These are phyloP conservation scores for Augochlorella aurata DNA, from an alignment of 2,888 invertebrate species.

Conservation along the genomic window DNA sequence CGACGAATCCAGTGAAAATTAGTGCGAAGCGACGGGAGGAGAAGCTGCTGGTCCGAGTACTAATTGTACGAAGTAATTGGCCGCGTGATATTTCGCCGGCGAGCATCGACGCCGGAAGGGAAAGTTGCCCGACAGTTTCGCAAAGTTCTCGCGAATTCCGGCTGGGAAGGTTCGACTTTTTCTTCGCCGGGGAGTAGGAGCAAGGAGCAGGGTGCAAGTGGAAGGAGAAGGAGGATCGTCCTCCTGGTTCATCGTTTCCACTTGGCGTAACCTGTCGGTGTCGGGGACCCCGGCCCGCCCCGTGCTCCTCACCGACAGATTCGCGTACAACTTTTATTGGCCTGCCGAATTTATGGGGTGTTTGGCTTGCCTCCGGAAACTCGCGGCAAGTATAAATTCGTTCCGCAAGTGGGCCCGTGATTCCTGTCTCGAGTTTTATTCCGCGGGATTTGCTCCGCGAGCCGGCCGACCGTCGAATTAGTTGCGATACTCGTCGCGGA, in stretches of 20 bases:
- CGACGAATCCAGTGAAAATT: no score
- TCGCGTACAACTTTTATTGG: slow-evolving; percentile 56
- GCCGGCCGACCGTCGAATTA: neutral
- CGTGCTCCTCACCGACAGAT: slow-evolving; percentile 42
- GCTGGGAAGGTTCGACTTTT: slow-evolving; percentile 35
- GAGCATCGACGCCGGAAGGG: neutral
- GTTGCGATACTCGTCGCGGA: no score
- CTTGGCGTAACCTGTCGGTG: slow-evolving; percentile 11
- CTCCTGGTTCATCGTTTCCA: slow-evolving; percentile 33
- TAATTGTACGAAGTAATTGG: slow-evolving; percentile 41
- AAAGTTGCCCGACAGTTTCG: slow-evolving; percentile 35
- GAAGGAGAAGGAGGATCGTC: neutral
- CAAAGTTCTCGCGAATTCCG: slow-evolving; percentile 33
- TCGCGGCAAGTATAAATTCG: slow-evolving; percentile 49
- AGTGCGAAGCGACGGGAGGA: no score
- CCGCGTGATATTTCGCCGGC: slow-evolving; percentile 17
- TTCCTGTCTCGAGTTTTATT: slow-evolving; percentile 35
- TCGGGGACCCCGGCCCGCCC: slow-evolving; percentile 11
- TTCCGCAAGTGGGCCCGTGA: slow-evolving; percentile 7
- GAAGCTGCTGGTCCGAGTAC: no score
- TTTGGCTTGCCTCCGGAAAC: slow-evolving; percentile 41
- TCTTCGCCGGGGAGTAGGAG: slow-evolving; percentile 1
- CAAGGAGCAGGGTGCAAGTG: no score
- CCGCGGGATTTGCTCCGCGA: slow-evolving; percentile 17
- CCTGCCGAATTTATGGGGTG: slow-evolving; percentile 50